These are phyloP conservation scores for Azorinus chamasolen DNA, from an alignment of 2,888 invertebrate species.

Conservation along the genomic window DNA sequence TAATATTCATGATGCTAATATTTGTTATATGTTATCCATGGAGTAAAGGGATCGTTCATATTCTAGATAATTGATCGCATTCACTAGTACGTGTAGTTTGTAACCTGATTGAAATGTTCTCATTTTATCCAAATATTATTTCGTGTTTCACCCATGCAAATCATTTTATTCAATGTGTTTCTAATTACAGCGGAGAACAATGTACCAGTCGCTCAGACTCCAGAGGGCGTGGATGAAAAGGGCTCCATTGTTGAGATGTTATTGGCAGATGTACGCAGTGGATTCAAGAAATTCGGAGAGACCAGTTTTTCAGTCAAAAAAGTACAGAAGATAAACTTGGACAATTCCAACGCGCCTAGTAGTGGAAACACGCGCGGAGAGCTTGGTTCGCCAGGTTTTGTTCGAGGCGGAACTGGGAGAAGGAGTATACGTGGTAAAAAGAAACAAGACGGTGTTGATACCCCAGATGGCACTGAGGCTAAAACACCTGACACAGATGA, in stretches of 20 bases:
- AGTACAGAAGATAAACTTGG: constrained; percentile 78
- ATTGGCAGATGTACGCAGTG: constrained; percentile 83
- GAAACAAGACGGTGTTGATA: constrained; percentile 20
- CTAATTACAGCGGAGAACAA: constrained; percentile 26
- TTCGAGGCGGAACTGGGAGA: constrained; percentile 72
- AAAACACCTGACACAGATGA: constrained; percentile 62
- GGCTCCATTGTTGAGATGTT: constrained; percentile 83
- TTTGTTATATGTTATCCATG: no score
- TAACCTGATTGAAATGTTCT: no score
- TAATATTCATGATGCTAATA: no score
- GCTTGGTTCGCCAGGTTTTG: constrained; percentile 58
- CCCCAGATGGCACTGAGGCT: constrained; percentile 52
- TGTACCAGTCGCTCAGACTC: constrained; percentile 26
- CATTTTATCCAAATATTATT: no score
- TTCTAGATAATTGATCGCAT: no score
- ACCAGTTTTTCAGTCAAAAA: constrained; percentile 80
- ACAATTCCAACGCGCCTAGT: constrained; percentile 49
- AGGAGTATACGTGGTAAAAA: constrained; percentile 68
- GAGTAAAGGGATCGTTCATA: no score
- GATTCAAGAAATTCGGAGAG: constrained; percentile 80
- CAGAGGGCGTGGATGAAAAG: constrained; percentile 67
- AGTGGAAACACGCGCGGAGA: constrained; percentile 41
- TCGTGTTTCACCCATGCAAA: no score
- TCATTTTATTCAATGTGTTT: no score
- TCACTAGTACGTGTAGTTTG: no score